Evolutionary conservation across 2,113 vertebrate genomes (phyloP).

Genomic region (Spea multiplicata): DNA sequence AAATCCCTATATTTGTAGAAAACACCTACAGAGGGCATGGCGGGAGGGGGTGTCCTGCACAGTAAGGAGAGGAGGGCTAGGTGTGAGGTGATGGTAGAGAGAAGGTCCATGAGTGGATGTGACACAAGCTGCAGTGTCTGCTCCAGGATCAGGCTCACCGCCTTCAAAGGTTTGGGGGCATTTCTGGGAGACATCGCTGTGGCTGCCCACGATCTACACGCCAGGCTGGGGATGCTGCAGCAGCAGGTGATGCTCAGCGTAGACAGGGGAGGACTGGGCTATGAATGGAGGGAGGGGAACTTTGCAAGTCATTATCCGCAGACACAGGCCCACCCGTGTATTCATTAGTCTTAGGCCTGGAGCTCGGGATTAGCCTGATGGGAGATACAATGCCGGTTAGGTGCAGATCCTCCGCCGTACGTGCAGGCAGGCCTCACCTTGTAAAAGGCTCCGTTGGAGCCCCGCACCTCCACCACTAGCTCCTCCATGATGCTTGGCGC

Average conservation of each 20-base stretch:
- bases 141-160: neutral
- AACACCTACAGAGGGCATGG: too few relatives aligned
- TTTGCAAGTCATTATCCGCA: constrained; percentile 45
- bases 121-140: neutral
- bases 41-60: constrained; percentile 3
- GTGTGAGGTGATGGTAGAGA: neutral
- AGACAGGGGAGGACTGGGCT: neutral
- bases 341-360: too few relatives aligned
- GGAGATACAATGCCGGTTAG: neutral
- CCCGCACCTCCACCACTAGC: constrained; percentile 87
- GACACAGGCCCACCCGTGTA: constrained; percentile 1
- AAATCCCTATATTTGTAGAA: too few relatives aligned
- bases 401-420: neutral
- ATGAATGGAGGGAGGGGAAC: constrained; percentile 43
- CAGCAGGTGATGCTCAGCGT: neutral
- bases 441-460: constrained; percentile 93
- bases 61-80: constrained; percentile 6
- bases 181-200: too few relatives aligned
- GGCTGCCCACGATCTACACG: neutral
- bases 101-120: neutral
- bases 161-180: too few relatives aligned
- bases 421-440: constrained; percentile 71
- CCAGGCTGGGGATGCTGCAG: neutral
- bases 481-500: constrained; percentile 75
- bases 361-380: too few relatives aligned